phyloP scores from a whole-genome alignment of 1,140 invertebrate species.

The Conopomorpha cramerella region DNA sequence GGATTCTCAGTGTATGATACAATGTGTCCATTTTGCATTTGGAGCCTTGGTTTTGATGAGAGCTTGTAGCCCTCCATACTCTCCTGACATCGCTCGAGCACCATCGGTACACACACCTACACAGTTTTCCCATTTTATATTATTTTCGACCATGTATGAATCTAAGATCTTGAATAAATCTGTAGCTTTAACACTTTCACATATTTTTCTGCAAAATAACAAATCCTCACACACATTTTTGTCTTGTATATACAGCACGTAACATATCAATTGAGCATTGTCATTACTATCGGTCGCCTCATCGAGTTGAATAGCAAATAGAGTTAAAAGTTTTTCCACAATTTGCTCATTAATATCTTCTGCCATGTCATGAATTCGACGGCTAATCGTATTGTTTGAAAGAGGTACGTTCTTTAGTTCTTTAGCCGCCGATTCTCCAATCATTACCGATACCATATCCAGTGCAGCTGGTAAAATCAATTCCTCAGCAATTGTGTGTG shows the following conservation, averaged over 20 bases:
- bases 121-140: slow-evolving; percentile 17
- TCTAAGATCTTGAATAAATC: slow-evolving; percentile 20
- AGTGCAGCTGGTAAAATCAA: slow-evolving; percentile 27
- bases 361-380: slow-evolving; percentile 18
- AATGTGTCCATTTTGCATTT: slow-evolving; percentile 25
- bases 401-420: slow-evolving; percentile 15
- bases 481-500: slow-evolving; percentile 29
- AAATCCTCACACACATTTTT: too few species aligned
- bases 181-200: too few species aligned
- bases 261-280: too few species aligned
- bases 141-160: slow-evolving; percentile 19
- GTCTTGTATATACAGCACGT: too few species aligned
- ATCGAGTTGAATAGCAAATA: too few species aligned
- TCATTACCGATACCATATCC: slow-evolving; percentile 22
- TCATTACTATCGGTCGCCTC: too few species aligned
- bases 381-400: slow-evolving; percentile 19
- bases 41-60: slow-evolving; percentile 22
- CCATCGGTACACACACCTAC: slow-evolving; percentile 40
- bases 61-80: slow-evolving; percentile 22
- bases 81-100: slow-evolving; percentile 32
- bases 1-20: slow-evolving; percentile 29
- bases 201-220: too few species aligned
- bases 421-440: slow-evolving; percentile 20
- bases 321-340: too few species aligned
- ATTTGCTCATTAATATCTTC: too few species aligned